Conservation (phyloP, 2,113 vertebrate species). For the Vombatus ursinus region DNA sequence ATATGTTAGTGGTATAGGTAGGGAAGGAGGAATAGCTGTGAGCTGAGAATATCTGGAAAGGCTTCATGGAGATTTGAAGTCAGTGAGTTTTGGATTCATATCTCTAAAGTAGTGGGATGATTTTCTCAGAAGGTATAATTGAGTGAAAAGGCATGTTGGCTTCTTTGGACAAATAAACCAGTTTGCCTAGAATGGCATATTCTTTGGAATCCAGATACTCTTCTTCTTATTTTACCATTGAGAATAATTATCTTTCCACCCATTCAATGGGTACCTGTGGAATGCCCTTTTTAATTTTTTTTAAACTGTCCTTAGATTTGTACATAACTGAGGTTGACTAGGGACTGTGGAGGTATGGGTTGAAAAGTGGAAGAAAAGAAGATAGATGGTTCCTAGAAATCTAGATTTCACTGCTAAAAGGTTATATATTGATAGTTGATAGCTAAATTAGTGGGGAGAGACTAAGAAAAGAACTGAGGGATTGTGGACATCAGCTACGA, state of each 20-base stretch:
- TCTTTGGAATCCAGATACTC: not conserved
- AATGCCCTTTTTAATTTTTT: not conserved
- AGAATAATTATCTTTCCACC: not conserved
- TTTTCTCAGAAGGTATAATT: not conserved
- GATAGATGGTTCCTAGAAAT: constrained; percentile 39
- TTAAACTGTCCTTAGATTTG: not conserved
- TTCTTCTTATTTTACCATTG: not conserved
- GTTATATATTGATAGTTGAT: constrained; percentile 13
- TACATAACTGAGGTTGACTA: not conserved
- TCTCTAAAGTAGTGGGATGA: not conserved
- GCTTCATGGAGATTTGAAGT: not conserved
- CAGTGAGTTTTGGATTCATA: not conserved
- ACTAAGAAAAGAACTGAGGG: constrained; percentile 13
- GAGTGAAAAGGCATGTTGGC: not conserved
- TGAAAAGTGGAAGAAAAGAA: not conserved
- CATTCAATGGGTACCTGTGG: not conserved
- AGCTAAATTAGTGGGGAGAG: constrained; percentile 8
- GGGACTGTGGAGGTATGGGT: not conserved
- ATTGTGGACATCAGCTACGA: not conserved
- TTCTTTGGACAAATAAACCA: not conserved
- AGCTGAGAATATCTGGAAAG: not conserved
- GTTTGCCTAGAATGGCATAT: not conserved
- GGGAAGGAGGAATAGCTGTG: not conserved
- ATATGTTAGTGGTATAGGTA: not conserved
- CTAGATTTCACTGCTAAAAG: constrained; percentile 40